Conservation (phyloP, 2,797 vertebrate species). For the Aldrovandia affinis region DNA sequence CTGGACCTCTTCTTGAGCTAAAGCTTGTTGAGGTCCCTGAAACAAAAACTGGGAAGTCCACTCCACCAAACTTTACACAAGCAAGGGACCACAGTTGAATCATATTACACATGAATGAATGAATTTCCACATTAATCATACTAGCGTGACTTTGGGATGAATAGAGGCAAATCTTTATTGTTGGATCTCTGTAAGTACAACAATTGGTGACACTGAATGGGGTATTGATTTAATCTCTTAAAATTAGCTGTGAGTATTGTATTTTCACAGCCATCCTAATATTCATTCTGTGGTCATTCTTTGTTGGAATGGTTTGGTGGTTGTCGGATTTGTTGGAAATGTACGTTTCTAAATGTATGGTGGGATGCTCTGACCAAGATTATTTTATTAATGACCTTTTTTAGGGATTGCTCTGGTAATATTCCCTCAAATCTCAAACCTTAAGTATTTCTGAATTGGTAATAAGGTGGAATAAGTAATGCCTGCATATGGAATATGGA, state of each 20-base stretch:
- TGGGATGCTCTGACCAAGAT: neutral
- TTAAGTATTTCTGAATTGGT: neutral
- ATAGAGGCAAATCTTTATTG: neutral
- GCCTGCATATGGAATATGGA: neutral
- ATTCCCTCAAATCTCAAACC: slow-evolving; percentile 2
- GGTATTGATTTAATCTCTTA: neutral
- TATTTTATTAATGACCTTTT: neutral
- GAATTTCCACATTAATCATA: neutral
- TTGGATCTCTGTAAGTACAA: neutral
- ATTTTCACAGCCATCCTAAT: neutral
- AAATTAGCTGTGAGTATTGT: neutral
- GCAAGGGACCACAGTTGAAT: neutral
- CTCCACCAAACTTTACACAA: neutral
- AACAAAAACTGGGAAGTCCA: neutral
- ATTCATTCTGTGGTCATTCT: neutral
- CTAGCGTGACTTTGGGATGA: neutral
- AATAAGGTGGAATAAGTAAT: neutral
- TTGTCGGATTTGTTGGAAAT: neutral
- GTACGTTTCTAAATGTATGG: slow-evolving; percentile 9
- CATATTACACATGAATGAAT: no score
- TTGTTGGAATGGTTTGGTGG: neutral
- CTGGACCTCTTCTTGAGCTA: no score
- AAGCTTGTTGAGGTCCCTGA: neutral
- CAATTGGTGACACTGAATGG: neutral
- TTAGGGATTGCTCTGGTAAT: neutral